Base-by-base conservation (phyloP, 2,113 vertebrate species). In the Amazona guildingii region DNA sequence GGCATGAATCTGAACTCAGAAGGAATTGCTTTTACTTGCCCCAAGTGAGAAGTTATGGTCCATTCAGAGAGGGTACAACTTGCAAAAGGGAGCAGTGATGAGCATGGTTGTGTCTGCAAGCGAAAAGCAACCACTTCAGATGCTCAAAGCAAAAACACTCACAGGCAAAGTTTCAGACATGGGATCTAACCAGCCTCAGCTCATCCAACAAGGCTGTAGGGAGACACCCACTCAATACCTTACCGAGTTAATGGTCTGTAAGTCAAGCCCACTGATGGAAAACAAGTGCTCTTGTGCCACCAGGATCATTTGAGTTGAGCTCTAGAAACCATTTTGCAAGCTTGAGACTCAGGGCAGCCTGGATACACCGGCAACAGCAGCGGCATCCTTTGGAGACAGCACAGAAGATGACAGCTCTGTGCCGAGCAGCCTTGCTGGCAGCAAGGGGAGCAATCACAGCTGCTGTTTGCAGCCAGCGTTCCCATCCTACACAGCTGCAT, bases 71-170 rank as follows among this genome's bases (percentile, higher is more conserved):
- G 27, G 44, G 11, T 19, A 28, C 27, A 51, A 35, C 49, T 44
- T 44, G 21, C 69, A 54, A 39, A 37, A 41, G 37, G n/a, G 31
- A 83, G 41, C 12, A 5, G 33, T 10, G 52, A 48, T 6, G 64
- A 64, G 19, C 41, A 7, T 0, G 1, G 18, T 10, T 31, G 13
- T 7, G 14, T 21, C 7, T 46, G 27, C n/a, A 72, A 33, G 44
- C 1, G 27, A 46, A 88, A 8, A 85, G 46, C 52, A 64, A 46
- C 6, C 0, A 0, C 61, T 69, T 74, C 49, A 57, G 59, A n/a
- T 3, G 17, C 29, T 29, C 0, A 0, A 28, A 83, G 57, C 43
- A 12, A 33, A 35, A 49, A 57, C 3, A 3, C 14, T 20, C n/a
- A 51, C 37, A 48, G 13, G 17, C 12, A 7, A 35, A 23, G 25